Evolutionary conservation across 2,888 invertebrate species (phyloP), one percentile per base, ranked within the genome.

Genomic region (Cephus spinipes): DNA sequence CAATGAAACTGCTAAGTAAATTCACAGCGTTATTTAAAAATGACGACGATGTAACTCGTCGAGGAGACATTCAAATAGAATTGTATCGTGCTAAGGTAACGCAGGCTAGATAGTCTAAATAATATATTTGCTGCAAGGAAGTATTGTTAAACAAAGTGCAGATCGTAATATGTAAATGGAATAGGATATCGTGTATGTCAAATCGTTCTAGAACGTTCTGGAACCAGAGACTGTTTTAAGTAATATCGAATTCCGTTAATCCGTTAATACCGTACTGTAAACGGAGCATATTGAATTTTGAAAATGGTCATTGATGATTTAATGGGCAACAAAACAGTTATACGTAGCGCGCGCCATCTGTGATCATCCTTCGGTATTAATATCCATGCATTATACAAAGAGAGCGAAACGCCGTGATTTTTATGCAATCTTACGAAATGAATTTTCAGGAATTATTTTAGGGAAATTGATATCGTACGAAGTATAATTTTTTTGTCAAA

Each of bases 191-290:
- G 55, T 2, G 55, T 55, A 23, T 9, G 9, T 55, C 55, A 55
- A 55, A 55, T 23, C 9, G 6, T 55, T 55, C 40, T 23, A 9
- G 4, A 55, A 55, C 15, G 23, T 23, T 55, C 9, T 15, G 55
- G 23, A 55, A 2, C 9, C 55, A 0, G 55, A 55, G 55, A 55
- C 23, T 23, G 15, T 55, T 55, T 55, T 23, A 55, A 55, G 55
- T 55, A 55, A 23, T 55, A 23, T 55, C 55, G 23, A 71, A 71
- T 71, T 31, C 71, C 71, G 71, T 71, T 71, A 71, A 71, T 71
- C 9, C 33, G 31, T 71, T 33, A 9, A 71, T 33, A 31, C 71
- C 12, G 33, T 31, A 15, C 12, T 1, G 71, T 71, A 31, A 71
- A 3, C 31, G 31, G 33, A 71, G 71, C 15, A 11, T 71, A 71